These are phyloP conservation scores for Pelobates fuscus DNA, from an alignment of 2,113 vertebrate species.

Conservation along the genomic window DNA sequence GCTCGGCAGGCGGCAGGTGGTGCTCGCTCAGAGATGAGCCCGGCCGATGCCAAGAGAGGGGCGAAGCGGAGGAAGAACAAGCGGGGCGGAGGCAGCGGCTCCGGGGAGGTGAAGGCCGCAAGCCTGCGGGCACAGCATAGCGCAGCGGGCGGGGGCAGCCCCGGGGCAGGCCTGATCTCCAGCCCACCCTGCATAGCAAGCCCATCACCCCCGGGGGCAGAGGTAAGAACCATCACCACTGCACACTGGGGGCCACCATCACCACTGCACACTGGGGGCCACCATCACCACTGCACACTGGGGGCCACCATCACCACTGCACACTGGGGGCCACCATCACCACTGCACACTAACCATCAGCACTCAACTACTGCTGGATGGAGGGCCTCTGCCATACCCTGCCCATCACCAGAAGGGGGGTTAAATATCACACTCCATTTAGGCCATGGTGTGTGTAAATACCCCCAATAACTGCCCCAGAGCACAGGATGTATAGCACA, in stretches of 20 bases:
- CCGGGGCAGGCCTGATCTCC: constrained; percentile 42
- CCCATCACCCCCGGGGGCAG: not conserved
- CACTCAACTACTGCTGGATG: too few species aligned
- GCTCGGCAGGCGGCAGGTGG: constrained; percentile 48
- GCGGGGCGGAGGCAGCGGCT: constrained; percentile 84
- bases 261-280: too few species aligned
- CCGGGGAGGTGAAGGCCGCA: constrained; percentile 64
- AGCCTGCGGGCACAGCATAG: constrained; percentile 68
- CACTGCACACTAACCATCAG: too few species aligned
- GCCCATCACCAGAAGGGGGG: too few species aligned
- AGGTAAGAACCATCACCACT: constrained; percentile 12
- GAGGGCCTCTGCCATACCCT: too few species aligned
- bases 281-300: too few species aligned
- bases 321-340: too few species aligned
- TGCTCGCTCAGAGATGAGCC: constrained; percentile 79
- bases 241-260: not conserved
- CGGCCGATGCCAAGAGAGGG: constrained; percentile 93
- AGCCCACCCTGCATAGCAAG: constrained; percentile 29
- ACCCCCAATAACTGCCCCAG: too few species aligned
- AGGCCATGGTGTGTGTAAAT: too few species aligned
- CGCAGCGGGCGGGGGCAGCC: constrained; percentile 64
- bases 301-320: too few species aligned
- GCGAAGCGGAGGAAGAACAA: constrained; percentile 95
- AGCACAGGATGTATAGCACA: too few species aligned
- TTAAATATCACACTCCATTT: too few species aligned